Conservation (phyloP, 1,140 invertebrate species). For the Lysiphlebus fabarum region DNA sequence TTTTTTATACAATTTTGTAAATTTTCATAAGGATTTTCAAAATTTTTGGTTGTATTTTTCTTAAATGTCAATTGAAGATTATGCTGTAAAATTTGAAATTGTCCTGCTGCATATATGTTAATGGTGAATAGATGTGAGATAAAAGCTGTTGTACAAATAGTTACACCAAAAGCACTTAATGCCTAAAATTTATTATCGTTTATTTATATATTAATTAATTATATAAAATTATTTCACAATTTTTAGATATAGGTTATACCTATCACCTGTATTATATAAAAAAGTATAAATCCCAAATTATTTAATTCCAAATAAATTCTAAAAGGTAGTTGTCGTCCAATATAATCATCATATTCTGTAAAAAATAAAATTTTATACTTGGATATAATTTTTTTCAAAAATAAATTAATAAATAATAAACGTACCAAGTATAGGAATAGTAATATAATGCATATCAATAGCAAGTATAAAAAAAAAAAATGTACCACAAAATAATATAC, state of each 20-base stretch:
- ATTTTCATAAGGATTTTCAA: conserved; percentile 14
- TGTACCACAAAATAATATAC: conserved; percentile 16
- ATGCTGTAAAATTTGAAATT: conserved; percentile 27
- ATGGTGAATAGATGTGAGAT: conserved; percentile 25
- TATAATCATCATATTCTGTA: not conserved
- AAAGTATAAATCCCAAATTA: conserved; percentile 32
- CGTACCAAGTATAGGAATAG: conserved; percentile 32
- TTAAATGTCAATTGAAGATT: conserved; percentile 17
- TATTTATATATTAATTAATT: too few species aligned
- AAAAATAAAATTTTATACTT: too few species aligned
- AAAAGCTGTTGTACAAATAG: conserved; percentile 26
- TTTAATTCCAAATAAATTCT: conserved; percentile 30
- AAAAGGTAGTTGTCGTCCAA: conserved; percentile 31
- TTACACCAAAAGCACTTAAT: conserved; percentile 22
- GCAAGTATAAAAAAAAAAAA: conserved; percentile 17
- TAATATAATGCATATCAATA: conserved; percentile 25
- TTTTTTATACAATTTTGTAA: conserved; percentile 32
- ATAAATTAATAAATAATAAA: not conserved
- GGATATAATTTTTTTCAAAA: too few species aligned
- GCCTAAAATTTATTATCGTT: conserved; percentile 24
- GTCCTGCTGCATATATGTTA: conserved; percentile 23
- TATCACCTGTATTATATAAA: conserved; percentile 28
- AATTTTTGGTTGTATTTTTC: conserved; percentile 8
- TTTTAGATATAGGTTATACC: too few species aligned
- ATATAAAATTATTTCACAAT: too few species aligned